A percentile compares a stretch with the other conserved stretches of the same genome.
Conservation (phyloP, 2,797 vertebrate species). For the Aldrovandia affinis region DNA sequence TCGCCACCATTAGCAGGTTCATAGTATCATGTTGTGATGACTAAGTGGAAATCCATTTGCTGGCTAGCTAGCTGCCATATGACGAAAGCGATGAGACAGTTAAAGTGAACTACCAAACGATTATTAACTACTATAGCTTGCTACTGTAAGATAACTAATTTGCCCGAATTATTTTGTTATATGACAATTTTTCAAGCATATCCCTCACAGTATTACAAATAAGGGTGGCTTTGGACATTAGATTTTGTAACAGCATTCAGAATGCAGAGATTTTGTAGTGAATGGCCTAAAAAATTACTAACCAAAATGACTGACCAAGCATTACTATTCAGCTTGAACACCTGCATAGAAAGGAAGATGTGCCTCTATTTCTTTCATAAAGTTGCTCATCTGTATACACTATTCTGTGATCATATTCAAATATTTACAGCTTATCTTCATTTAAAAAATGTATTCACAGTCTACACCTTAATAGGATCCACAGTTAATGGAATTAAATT, state of each 20-base stretch:
- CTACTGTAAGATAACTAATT: background rate
- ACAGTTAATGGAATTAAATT: conserved; percentile 78
- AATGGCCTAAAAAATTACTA: too few relatives aligned
- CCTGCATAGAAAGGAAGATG: conserved; percentile 39
- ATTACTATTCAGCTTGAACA: conserved; percentile 61
- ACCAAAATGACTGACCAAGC: too few relatives aligned
- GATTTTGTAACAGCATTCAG: too few relatives aligned
- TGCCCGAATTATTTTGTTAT: background rate
- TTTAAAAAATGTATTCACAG: conserved; percentile 75
- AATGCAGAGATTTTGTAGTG: too few relatives aligned
- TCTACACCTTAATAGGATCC: conserved; percentile 73
- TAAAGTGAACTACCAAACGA: background rate
- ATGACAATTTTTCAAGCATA: background rate
- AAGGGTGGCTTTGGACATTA: background rate
- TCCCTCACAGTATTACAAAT: background rate
- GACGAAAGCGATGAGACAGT: background rate
- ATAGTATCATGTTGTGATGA: background rate
- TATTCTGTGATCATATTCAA: conserved; percentile 78
- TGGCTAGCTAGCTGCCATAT: background rate
- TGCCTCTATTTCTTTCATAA: conserved; percentile 68
- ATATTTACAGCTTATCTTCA: conserved; percentile 81
- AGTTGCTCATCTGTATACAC: conserved; percentile 68
- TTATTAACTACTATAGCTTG: background rate
- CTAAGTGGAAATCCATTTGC: background rate
- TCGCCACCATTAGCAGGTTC: background rate